Base-by-base conservation (phyloP, 2,113 vertebrate genomes). In the Casuarius casuarius region DNA sequence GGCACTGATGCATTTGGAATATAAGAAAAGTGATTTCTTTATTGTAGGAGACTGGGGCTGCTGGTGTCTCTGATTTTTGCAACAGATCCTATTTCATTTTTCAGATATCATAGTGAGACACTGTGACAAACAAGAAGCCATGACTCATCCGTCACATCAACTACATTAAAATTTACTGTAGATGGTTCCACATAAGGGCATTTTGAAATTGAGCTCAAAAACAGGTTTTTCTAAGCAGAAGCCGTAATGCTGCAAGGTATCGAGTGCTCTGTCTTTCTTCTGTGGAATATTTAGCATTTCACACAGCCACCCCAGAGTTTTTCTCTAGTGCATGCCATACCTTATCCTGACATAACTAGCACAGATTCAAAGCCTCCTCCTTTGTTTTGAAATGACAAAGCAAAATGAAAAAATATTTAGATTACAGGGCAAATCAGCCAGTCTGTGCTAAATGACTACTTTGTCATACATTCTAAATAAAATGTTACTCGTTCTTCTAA, bases 61-160 rank as follows among this genome's bases (percentile, higher is more conserved):
- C 40, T 63, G 66, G 42, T 17, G 81, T 46, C 82, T 38, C 71
- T 22, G 40, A 72, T 19, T 19, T 87, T 91, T 90, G 49, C 68
- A 71, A 75, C 46, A 42, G 21, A 63, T 74, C 28, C 44, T 14
- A 17, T 72, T 87, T 87, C 11, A 44, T 89, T 75, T 92, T 81
- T 89, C 38, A 56, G 48, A 40, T 74, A 56, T 20, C 0, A 0
- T 11, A 22, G 33, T 33, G 17, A 51, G 72, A 12, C 38, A 49
- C 29, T 10, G 54, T 78, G 84, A 52, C 38, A 72, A 77, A 84
- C 28, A 56, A 26, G 38, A 74, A 62, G 72, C 13, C 1, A 1
- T 12, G 48, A 52, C 44, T 72, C 73, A 90, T 44, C 80, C 52
- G 35, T 93, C 92, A 72, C 31, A 70, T 35, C 90, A 79, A 7